Base-by-base conservation (phyloP, 2,888 invertebrate species). In the Pasiphila rectangulata region DNA sequence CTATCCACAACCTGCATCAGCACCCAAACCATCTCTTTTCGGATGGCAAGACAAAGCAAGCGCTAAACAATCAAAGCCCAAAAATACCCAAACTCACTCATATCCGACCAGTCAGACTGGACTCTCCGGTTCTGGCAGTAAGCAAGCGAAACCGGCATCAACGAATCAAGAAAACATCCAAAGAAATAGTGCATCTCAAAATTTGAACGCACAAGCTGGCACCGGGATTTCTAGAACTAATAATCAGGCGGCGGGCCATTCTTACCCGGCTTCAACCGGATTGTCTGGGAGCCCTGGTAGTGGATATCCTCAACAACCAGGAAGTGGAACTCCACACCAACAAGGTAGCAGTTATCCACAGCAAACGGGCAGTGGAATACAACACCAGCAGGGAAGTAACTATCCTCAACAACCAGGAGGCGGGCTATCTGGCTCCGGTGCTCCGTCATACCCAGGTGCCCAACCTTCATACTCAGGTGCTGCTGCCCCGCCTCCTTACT, bases 31-130 rank as follows among this genome's bases (percentile, higher is more conserved):
- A 5, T 74, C 83, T 21, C 57, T 83, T 9, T 82, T 63, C 58
- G 86, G 80, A 52, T 88, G 88, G 87, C 86, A 87, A 65, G 80
- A 83, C 67, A 75, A 72, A 63, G 57, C 83, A 19, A 63, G 64
- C 6, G 60, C 79, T 6, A 68, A 70, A 51, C 77, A 79, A 56
- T 66, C 79, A 3, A 78, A 75, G 19, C 69, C 69, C 10, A 44
- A 48, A 7, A 55, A 16, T 40, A 48, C 46, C 21, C 56, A 54
- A 40, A 46, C 47, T 20, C 84, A 83, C 59, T 80, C 81, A 4
- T 85, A 86, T 64, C 85, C 84, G 25, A 76, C 84, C 4, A 80
- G 80, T 59, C 73, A 78, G 38, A 81, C 79, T 32, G 83, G 83
- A 2, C 63, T 81, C 13, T 83, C 83, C 39, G 84, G 84, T 21